A percentile compares a stretch with the other conserved stretches of the same genome.
Evolutionary conservation across 2,888 invertebrate genomes (phyloP).

Genomic region (Drosophila neonasuta): DNA sequence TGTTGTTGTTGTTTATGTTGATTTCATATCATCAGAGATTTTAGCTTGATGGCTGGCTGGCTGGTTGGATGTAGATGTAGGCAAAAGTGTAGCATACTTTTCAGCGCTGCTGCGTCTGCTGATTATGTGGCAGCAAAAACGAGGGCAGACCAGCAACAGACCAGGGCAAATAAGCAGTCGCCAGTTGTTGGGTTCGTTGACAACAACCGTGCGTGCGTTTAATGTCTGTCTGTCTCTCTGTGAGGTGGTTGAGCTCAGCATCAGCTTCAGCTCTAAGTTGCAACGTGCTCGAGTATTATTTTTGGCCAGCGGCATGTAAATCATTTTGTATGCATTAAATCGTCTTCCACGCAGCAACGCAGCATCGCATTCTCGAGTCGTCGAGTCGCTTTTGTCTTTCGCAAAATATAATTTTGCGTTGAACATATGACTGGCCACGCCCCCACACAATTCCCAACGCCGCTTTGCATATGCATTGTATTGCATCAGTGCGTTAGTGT

Average conservation of each 20-base stretch:
- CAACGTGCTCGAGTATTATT: slow-evolving; percentile 60
- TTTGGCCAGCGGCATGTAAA: slow-evolving; percentile 73
- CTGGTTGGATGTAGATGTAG: background rate
- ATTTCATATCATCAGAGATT: slow-evolving; percentile 78
- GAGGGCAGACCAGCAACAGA: slow-evolving; percentile 19
- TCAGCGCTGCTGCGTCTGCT: slow-evolving; percentile 66
- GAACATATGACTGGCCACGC: slow-evolving; percentile 50
- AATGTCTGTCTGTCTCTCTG: slow-evolving; percentile 8
- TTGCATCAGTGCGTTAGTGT: background rate
- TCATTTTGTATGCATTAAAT: slow-evolving; percentile 79
- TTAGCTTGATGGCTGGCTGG: slow-evolving; percentile 57
- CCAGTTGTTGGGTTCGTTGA: slow-evolving; percentile 33
- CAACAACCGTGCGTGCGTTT: slow-evolving; percentile 39
- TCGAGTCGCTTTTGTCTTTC: slow-evolving; percentile 35
- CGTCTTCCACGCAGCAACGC: slow-evolving; percentile 56
- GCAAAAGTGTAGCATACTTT: slow-evolving; percentile 67
- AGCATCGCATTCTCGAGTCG: slow-evolving; percentile 9
- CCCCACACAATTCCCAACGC: slow-evolving; percentile 50
- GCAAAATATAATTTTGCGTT: slow-evolving; percentile 5
- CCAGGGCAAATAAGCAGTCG: slow-evolving; percentile 36
- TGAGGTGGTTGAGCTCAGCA: background rate
- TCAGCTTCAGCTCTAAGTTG: too few relatives aligned
- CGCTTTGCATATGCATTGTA: slow-evolving; percentile 29
- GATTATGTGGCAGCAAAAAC: slow-evolving; percentile 58
- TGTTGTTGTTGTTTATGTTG: slow-evolving; percentile 70